These are phyloP conservation scores for Camponotus fellah DNA, from an alignment of 2,888 invertebrate species.

Conservation along the genomic window DNA sequence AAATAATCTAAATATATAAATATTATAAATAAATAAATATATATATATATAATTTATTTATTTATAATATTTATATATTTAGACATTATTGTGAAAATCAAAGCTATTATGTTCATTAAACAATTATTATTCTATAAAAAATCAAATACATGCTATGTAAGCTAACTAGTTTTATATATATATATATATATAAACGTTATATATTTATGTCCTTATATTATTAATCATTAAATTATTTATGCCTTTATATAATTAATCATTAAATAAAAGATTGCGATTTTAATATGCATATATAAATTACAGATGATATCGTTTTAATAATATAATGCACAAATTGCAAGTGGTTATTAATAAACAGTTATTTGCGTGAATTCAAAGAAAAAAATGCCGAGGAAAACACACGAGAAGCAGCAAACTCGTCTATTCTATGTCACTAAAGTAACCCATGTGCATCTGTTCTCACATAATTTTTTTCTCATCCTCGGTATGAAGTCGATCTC, in stretches of 20 bases:
- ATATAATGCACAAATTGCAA: neutral
- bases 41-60: neutral
- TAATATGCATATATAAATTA: neutral
- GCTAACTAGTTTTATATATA: neutral
- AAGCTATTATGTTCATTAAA: neutral
- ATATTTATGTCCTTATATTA: neutral
- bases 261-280: neutral
- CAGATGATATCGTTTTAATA: neutral
- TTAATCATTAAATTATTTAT: no score
- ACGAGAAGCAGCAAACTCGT: conserved; percentile 9
- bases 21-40: neutral
- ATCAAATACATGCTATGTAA: neutral
- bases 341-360: conserved; percentile 11
- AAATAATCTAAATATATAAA: neutral
- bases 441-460: conserved; percentile 63
- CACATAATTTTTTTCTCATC: conserved; percentile 50
- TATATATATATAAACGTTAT: neutral
- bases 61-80: neutral
- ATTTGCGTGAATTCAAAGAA: neutral
- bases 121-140: neutral
- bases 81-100: neutral
- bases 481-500: conserved; percentile 47
- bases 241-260: neutral
- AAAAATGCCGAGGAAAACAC: conserved; percentile 23
- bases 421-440: conserved; percentile 37